A percentile compares a stretch with the other conserved stretches of the same genome.
phyloP scores from a whole-genome alignment of 2,888 invertebrate species.

The Calliphora vomitoria region DNA sequence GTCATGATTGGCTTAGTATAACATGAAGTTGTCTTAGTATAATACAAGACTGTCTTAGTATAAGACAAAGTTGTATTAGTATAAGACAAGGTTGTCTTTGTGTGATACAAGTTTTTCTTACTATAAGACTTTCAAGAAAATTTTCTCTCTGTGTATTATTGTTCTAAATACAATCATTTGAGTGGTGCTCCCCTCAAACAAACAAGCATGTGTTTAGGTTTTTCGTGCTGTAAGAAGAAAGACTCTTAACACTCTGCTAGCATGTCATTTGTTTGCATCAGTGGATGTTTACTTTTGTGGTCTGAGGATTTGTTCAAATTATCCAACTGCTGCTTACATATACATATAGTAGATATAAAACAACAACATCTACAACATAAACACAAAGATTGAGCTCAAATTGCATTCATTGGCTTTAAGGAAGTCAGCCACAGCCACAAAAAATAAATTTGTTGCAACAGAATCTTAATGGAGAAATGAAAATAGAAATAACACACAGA shows the following conservation, averaged over 20 bases:
- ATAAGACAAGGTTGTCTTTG: too few species aligned
- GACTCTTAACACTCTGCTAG: conserved; percentile 12
- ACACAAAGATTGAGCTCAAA: conserved; percentile 40
- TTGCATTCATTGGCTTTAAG: conserved; percentile 63
- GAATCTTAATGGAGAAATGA: conserved; percentile 4
- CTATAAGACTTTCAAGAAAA: not conserved
- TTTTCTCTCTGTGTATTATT: conserved; percentile 2
- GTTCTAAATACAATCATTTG: not conserved
- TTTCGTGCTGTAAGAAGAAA: not conserved
- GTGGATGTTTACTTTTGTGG: conserved; percentile 58
- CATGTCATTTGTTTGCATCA: conserved; percentile 65
- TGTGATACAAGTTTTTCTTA: too few species aligned
- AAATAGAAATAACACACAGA: not conserved
- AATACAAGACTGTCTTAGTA: too few species aligned
- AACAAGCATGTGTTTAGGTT: not conserved
- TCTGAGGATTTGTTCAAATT: conserved; percentile 70
- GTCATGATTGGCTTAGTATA: too few species aligned
- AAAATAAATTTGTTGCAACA: conserved; percentile 88
- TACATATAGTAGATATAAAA: not conserved
- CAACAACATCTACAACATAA: not conserved
- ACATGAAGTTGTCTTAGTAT: too few species aligned
- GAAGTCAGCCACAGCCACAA: conserved; percentile 41
- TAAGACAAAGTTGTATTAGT: too few species aligned
- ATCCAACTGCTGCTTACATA: conserved; percentile 35
- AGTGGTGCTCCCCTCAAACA: not conserved